A percentile compares a stretch with the other conserved stretches of the same genome.
These are phyloP conservation scores for Orthosia cruda DNA, from an alignment of 2,888 invertebrate species.

Conservation along the genomic window DNA sequence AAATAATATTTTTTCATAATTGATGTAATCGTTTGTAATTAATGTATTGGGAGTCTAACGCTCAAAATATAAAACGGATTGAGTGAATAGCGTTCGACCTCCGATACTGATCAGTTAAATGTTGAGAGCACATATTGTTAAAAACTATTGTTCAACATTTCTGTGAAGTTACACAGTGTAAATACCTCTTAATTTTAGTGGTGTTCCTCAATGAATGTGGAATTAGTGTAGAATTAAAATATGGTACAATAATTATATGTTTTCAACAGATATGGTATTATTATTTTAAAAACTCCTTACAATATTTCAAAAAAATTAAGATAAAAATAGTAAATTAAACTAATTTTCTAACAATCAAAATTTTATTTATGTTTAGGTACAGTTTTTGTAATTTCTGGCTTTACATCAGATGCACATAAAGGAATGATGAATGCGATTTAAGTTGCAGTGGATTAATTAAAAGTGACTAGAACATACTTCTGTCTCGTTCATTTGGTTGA, in stretches of 20 bases:
- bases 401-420: background rate
- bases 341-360: conserved; percentile 9
- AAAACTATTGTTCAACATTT: conserved; percentile 47
- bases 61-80: conserved; percentile 56
- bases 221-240: conserved; percentile 71
- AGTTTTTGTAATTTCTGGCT: conserved; percentile 7
- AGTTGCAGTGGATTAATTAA: conserved; percentile 11
- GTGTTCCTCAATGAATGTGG: conserved; percentile 62
- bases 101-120: conserved; percentile 33
- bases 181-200: conserved; percentile 67
- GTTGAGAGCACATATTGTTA: conserved; percentile 56
- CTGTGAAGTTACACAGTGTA: conserved; percentile 63
- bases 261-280: conserved; percentile 61
- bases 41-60: conserved; percentile 50
- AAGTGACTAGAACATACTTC: conserved; percentile 38
- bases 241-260: conserved; percentile 78
- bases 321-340: conserved; percentile 28
- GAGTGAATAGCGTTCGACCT: conserved; percentile 45
- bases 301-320: background rate
- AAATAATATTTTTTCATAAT: conserved; percentile 69
- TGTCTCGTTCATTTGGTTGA: conserved; percentile 26
- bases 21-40: conserved; percentile 55
- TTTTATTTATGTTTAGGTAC: background rate
- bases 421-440: background rate
- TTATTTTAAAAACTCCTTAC: conserved; percentile 35